A percentile compares a stretch with the other conserved stretches of the same genome.
These are phyloP conservation scores for Oceanodroma leucorhoa DNA, from an alignment of 2,797 vertebrate genomes.

Conservation along the genomic window DNA sequence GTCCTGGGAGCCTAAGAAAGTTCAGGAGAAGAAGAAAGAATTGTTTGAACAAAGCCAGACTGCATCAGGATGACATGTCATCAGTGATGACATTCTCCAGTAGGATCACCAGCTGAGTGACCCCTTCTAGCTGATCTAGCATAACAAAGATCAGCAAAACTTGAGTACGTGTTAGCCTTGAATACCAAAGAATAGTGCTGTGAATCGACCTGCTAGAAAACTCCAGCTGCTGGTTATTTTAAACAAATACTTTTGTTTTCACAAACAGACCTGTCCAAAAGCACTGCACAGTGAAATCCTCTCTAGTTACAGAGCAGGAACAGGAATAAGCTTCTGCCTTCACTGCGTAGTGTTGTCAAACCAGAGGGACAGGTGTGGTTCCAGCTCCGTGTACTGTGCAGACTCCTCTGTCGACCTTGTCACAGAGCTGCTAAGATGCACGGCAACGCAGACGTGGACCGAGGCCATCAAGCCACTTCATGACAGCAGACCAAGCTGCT, in stretches of 20 bases:
- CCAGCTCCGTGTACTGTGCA: not conserved
- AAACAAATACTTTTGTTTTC: not conserved
- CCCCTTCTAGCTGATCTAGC: not conserved
- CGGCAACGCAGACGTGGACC: rapidly evolving
- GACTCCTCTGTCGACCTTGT: not conserved
- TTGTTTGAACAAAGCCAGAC: not conserved
- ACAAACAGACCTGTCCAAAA: not conserved
- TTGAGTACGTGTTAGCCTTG: rapidly evolving
- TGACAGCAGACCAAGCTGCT: not conserved
- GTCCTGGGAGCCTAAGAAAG: not conserved
- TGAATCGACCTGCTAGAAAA: not conserved
- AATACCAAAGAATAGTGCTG: not conserved
- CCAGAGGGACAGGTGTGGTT: not conserved
- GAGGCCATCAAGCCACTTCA: not conserved
- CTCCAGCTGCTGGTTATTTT: not conserved
- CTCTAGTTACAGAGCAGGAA: not conserved
- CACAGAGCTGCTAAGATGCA: not conserved
- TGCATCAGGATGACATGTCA: not conserved
- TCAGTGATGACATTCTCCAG: not conserved
- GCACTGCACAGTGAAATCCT: not conserved
- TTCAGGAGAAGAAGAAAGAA: not conserved
- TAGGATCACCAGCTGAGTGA: not conserved
- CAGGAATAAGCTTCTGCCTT: not conserved
- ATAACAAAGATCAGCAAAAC: not conserved
- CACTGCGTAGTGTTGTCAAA: not conserved